These are phyloP conservation scores for Siniperca undulata DNA, from an alignment of 2,797 vertebrate genomes.

Conservation along the genomic window DNA sequence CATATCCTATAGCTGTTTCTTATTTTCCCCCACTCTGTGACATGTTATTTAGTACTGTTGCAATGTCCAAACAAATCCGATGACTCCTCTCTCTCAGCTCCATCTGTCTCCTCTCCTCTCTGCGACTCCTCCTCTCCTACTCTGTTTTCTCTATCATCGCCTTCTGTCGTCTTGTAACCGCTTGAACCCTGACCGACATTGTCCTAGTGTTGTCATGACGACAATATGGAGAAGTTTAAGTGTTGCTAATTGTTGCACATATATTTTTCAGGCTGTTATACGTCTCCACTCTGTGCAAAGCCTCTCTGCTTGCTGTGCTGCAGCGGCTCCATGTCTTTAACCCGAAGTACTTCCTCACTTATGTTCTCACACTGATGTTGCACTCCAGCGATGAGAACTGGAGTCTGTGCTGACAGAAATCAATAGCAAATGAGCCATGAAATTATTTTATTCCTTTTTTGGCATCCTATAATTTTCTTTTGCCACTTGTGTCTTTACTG, in stretches of 20 bases:
- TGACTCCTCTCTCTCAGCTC: conserved; percentile 19
- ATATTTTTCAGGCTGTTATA: neutral
- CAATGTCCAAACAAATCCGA: neutral
- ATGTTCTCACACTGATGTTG: conserved; percentile 11
- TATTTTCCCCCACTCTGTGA: neutral
- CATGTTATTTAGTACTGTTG: neutral
- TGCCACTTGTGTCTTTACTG: neutral
- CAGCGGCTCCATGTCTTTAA: neutral
- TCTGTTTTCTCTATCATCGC: conserved; percentile 20
- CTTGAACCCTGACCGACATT: conserved; percentile 61
- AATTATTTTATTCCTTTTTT: conserved; percentile 44
- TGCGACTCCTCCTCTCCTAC: conserved; percentile 5
- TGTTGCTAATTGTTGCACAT: conserved; percentile 52
- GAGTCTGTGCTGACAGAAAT: conserved; percentile 34
- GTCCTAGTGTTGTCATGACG: conserved; percentile 64
- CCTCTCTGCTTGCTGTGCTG: neutral
- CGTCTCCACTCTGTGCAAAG: neutral
- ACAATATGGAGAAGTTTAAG: conserved; percentile 50
- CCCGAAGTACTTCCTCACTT: conserved; percentile 21
- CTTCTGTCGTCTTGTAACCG: conserved; percentile 47
- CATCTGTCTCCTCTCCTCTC: conserved; percentile 25
- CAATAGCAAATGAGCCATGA: conserved; percentile 60
- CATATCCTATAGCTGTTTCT: neutral
- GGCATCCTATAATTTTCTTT: conserved; percentile 38
- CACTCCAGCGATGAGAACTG: neutral